phyloP scores from a whole-genome alignment of 2,888 invertebrate genomes.

The Anagyrus pseudococci region DNA sequence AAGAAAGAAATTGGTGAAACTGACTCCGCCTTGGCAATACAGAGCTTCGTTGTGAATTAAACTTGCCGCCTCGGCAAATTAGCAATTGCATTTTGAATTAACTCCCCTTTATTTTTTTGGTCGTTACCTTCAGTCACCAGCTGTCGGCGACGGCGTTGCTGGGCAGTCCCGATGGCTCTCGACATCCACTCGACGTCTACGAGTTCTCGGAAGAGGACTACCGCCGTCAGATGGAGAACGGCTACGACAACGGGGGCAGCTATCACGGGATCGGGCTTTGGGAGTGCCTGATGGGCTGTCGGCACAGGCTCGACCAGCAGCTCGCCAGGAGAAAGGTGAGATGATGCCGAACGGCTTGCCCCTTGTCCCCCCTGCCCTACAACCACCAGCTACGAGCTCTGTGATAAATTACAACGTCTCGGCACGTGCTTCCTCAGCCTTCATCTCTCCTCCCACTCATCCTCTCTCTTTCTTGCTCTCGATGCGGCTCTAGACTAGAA shows the following conservation, averaged over 20 bases:
- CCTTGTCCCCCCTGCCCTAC: neutral
- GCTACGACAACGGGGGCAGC: constrained; percentile 56
- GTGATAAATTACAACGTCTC: too few species aligned
- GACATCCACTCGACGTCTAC: constrained; percentile 77
- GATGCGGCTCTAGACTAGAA: too few species aligned
- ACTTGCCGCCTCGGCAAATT: too few species aligned
- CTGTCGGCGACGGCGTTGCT: constrained; percentile 83
- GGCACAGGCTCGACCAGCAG: constrained; percentile 78
- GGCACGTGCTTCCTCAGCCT: too few species aligned
- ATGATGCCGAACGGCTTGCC: constrained; percentile 7
- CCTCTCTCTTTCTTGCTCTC: too few species aligned
- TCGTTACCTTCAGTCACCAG: constrained; percentile 64
- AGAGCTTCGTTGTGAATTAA: too few species aligned
- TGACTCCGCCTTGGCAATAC: too few species aligned
- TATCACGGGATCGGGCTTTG: constrained; percentile 67
- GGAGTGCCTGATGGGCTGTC: constrained; percentile 80
- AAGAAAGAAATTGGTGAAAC: too few species aligned
- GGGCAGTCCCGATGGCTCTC: constrained; percentile 82
- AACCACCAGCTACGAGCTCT: too few species aligned
- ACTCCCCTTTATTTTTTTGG: too few species aligned
- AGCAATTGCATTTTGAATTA: too few species aligned
- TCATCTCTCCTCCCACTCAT: too few species aligned
- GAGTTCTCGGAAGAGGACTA: constrained; percentile 71
- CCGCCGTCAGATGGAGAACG: constrained; percentile 55
- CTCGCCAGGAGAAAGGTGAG: constrained; percentile 80